phyloP scores from a whole-genome alignment of 2,113 vertebrate species.

The Peromyscus leucopus region DNA sequence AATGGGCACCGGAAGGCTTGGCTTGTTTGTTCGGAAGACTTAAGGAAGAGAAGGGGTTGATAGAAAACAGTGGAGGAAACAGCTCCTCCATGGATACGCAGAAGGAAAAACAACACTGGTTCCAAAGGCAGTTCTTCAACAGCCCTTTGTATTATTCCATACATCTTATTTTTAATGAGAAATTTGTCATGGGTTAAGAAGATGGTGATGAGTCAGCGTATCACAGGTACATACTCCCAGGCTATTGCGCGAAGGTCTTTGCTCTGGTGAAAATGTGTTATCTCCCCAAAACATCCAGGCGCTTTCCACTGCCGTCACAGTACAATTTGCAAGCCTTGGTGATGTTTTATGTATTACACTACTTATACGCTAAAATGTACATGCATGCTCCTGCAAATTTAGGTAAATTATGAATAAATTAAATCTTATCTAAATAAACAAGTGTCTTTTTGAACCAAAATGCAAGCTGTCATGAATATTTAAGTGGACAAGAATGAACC shows the following conservation, averaged over 20 bases:
- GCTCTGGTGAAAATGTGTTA: constrained; percentile 84
- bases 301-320: constrained; percentile 78
- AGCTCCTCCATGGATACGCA: not conserved
- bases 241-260: constrained; percentile 80
- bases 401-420: constrained; percentile 94
- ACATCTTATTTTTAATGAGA: constrained; percentile 53
- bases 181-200: constrained; percentile 38
- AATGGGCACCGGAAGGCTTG: not conserved
- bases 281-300: constrained; percentile 87
- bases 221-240: constrained; percentile 67
- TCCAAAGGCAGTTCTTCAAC: constrained; percentile 33
- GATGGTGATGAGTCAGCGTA: constrained; percentile 71
- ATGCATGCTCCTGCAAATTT: constrained; percentile 89
- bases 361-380: constrained; percentile 89
- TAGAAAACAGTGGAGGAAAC: not conserved
- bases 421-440: constrained; percentile 94
- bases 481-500: constrained; percentile 89
- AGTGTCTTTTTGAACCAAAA: constrained; percentile 90
- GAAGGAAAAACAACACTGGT: not conserved
- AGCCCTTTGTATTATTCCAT: not conserved
- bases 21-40: not conserved
- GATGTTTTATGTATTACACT: constrained; percentile 89
- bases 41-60: not conserved
- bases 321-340: constrained; percentile 87
- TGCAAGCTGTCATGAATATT: constrained; percentile 90